Conservation (phyloP, 2,888 invertebrate genomes). For the Lepeophtheirus nordmannii region DNA sequence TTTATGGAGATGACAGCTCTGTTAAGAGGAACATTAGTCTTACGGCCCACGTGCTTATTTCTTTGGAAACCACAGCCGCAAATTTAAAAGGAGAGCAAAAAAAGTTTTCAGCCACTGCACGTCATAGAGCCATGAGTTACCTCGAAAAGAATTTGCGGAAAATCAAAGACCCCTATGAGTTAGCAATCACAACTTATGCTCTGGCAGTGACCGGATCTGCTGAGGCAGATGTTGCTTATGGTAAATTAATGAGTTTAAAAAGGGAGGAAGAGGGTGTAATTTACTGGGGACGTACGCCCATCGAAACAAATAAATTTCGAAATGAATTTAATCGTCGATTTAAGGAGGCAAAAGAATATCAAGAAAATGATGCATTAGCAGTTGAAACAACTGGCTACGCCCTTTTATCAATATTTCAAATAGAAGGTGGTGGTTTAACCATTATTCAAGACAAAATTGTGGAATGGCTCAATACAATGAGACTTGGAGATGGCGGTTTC, state of each 20-base stretch:
- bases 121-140: conserved; percentile 32
- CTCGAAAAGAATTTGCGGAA: conserved; percentile 33
- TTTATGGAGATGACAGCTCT: conserved; percentile 15
- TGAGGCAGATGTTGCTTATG: conserved; percentile 34
- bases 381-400: conserved; percentile 38
- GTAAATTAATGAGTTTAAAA: conserved; percentile 30
- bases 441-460: conserved; percentile 31
- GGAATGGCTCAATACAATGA: conserved; percentile 31
- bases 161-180: conserved; percentile 37
- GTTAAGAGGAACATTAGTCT: conserved; percentile 56
- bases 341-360: conserved; percentile 33
- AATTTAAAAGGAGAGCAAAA: conserved; percentile 33
- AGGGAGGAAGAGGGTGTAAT: conserved; percentile 30
- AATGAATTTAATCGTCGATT: conserved; percentile 34
- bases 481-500: conserved; percentile 31
- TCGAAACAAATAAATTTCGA: conserved; percentile 26
- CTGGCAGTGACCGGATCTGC: conserved; percentile 35
- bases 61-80: conserved; percentile 38
- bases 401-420: conserved; percentile 34
- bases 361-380: conserved; percentile 32
- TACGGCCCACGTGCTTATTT: conserved; percentile 82
- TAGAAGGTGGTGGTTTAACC: conserved; percentile 29
- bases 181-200: conserved; percentile 40
- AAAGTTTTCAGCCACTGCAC: conserved; percentile 31
- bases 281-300: conserved; percentile 29